These are phyloP conservation scores for Frankliniella fusca DNA, from an alignment of 2,888 invertebrate species.

Conservation along the genomic window DNA sequence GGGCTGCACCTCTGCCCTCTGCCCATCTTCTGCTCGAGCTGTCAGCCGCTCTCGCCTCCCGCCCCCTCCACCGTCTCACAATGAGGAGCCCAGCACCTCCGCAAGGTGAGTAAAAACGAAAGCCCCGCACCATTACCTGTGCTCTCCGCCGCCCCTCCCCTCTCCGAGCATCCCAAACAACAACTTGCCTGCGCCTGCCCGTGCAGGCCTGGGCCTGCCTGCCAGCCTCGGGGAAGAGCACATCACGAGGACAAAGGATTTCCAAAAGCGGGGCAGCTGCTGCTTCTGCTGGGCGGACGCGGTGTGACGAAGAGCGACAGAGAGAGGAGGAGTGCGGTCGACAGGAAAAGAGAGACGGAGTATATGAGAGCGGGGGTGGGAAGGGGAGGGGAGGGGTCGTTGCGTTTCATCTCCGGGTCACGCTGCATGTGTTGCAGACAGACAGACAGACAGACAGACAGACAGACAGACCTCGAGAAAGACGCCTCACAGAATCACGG, in stretches of 20 bases:
- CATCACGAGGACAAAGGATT: slow-evolving; percentile 16
- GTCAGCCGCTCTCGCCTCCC: not conserved
- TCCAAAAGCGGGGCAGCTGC: slow-evolving; percentile 6
- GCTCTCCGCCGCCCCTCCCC: not conserved
- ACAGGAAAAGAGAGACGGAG: too few species aligned
- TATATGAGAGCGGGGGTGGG: too few species aligned
- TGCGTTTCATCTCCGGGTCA: not conserved
- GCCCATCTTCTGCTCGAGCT: not conserved
- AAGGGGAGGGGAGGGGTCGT: too few species aligned
- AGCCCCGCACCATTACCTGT: not conserved
- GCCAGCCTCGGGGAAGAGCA: not conserved
- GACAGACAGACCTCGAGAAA: too few species aligned
- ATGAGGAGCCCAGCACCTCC: not conserved
- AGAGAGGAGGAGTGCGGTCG: too few species aligned
- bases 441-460: too few species aligned
- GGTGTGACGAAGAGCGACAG: too few species aligned
- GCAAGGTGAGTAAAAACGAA: slow-evolving; percentile 10
- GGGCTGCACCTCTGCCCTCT: too few species aligned
- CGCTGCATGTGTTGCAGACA: not conserved
- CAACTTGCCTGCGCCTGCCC: not conserved
- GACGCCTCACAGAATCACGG: too few species aligned
- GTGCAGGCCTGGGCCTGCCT: too few species aligned
- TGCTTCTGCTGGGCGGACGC: too few species aligned
- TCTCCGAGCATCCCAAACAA: not conserved
- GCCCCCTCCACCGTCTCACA: not conserved